Base-by-base conservation (phyloP, 2,113 vertebrate genomes). In the Takifugu bimaculatus region DNA sequence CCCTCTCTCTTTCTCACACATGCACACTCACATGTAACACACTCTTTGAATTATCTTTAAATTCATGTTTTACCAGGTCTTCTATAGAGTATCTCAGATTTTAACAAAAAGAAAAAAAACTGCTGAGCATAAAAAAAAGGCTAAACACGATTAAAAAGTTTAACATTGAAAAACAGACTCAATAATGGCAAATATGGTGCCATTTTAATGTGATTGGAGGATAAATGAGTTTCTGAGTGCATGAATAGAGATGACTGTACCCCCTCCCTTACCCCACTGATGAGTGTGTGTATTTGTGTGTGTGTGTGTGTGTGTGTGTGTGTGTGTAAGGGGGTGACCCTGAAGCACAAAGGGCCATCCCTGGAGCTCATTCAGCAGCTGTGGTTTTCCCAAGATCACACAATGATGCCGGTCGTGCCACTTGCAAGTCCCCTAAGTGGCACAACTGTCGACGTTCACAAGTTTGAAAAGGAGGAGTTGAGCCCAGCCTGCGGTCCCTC, bases 351-450 rank as follows among this genome's bases (percentile, higher is more conserved):
- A 85, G 83, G 77, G 77, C 63, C 78, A 43, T 70, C 82, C 88
- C 79, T 71, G 74, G 77, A 86, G 88, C 87, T 85, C 85, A 89
- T 88, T 89, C 77, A 89, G 87, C 93, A 96, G 93, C 93, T 94
- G 94, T 88, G 59, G 52, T 67, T 87, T 92, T 94, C 92, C 92
- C 89, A 93, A 88, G 89, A 87, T 82, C 79, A 85, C 78, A 94
- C 92, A 95, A 94, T 92, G 89, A 84, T 78, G 85, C 81, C 80
- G 87, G 84, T 81, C 63, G 70, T 75, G 81, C 85, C 89, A 87
- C 87, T 88, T 89, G 88, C 87, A 88, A 85, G 80, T 80, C 72
- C 70, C 73, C 80, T 70, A 74, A 89, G 87, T 83, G 72, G 86
- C 90, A 90, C 64, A 73, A 91, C 88, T 89, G 89, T 85, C 82